Conservation (phyloP, 1,140 invertebrate genomes). For the silkworm (Bombyx mori) region DNA sequence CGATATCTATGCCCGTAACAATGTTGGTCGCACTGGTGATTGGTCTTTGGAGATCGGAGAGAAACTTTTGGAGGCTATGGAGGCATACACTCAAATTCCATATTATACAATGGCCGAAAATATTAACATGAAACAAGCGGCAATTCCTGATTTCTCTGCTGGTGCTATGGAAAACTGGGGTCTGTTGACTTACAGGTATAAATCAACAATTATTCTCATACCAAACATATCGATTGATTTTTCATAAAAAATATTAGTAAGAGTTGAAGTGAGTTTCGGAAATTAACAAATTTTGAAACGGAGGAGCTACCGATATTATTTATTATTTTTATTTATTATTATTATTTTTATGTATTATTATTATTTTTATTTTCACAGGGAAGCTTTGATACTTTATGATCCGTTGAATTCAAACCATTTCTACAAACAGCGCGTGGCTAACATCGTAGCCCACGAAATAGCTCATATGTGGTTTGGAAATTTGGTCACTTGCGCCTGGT, state of each 20-base stretch:
- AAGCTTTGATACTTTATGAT: constrained; percentile 51
- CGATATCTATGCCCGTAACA: constrained; percentile 79
- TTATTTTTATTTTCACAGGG: constrained; percentile 26
- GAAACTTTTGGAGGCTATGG: constrained; percentile 63
- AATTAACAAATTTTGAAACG: too few species aligned
- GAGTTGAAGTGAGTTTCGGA: too few species aligned
- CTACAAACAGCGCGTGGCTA: constrained; percentile 71
- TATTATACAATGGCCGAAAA: constrained; percentile 68
- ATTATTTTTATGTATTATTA: constrained; percentile 1
- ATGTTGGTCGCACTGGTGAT: constrained; percentile 74
- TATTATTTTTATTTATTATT: background rate
- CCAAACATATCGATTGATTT: too few species aligned
- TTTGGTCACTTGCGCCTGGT: constrained; percentile 77
- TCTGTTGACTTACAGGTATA: constrained; percentile 76
- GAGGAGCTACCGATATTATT: too few species aligned
- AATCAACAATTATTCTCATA: too few species aligned
- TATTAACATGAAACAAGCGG: constrained; percentile 76
- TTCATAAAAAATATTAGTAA: too few species aligned
- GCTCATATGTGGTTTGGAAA: constrained; percentile 72
- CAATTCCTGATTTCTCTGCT: constrained; percentile 80
- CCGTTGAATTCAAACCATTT: constrained; percentile 44
- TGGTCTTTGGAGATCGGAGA: constrained; percentile 72
- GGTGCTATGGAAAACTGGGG: constrained; percentile 80
- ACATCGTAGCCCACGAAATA: constrained; percentile 62
- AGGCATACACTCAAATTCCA: constrained; percentile 55